These are phyloP conservation scores for Passer domesticus DNA, from an alignment of 2,113 vertebrate genomes.

Conservation along the genomic window DNA sequence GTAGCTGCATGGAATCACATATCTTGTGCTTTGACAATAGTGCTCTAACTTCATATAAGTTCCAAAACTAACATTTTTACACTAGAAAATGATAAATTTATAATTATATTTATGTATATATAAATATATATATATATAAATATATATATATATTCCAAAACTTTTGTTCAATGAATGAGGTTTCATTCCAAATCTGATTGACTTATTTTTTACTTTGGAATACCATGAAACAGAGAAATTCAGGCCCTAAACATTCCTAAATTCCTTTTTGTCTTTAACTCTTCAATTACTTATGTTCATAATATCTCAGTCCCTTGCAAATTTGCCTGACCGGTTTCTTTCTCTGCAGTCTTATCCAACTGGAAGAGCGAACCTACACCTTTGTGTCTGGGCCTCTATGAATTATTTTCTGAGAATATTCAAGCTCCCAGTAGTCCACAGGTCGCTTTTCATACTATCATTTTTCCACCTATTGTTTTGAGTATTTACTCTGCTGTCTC, in stretches of 20 bases:
- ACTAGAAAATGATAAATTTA: neutral
- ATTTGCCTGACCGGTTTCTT: neutral
- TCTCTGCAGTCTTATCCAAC: neutral
- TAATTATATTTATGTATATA: too few species aligned
- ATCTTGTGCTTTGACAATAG: neutral
- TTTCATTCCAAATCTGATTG: neutral
- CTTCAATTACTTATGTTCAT: neutral
- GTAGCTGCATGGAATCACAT: neutral
- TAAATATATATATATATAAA: too few species aligned
- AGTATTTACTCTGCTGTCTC: neutral
- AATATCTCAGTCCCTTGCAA: neutral
- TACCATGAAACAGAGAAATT: neutral
- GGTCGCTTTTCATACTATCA: neutral
- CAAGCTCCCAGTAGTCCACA: neutral
- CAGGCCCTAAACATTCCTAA: neutral
- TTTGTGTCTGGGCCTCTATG: neutral
- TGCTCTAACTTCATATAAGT: neutral
- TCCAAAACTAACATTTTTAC: neutral
- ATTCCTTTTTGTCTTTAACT: neutral
- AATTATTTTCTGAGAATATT: neutral
- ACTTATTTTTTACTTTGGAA: neutral
- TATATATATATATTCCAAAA: neutral
- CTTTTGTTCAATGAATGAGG: neutral
- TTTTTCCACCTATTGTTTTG: neutral
- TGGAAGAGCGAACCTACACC: neutral